A percentile compares a stretch with the other conserved stretches of the same genome.
Evolutionary conservation across 2,888 invertebrate genomes (phyloP).

Genomic region (Cataglyphis cursor): DNA sequence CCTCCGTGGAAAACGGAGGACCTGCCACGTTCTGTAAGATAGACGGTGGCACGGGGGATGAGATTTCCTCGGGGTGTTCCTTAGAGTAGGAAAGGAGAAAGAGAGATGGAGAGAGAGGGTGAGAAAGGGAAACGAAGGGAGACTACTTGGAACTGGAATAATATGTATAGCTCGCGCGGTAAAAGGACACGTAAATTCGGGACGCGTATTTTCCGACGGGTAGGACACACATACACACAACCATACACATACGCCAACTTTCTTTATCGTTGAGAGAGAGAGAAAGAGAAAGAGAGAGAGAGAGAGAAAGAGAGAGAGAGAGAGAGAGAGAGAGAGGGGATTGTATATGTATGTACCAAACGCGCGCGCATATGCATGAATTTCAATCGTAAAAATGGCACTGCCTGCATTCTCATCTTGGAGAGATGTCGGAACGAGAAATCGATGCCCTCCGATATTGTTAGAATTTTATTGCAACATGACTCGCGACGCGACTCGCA

Average conservation of each 20-base stretch:
- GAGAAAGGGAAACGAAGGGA: not conserved
- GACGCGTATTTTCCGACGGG: slow-evolving; percentile 21
- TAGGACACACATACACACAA: not conserved
- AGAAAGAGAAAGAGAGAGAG: not conserved
- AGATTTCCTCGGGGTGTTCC: slow-evolving; percentile 56
- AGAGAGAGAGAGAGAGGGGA: not conserved
- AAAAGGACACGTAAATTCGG: slow-evolving; percentile 51
- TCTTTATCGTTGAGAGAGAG: not conserved
- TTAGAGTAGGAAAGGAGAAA: not conserved
- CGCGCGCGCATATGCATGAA: slow-evolving; percentile 48
- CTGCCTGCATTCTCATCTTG: slow-evolving; percentile 64
- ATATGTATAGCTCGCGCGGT: slow-evolving; percentile 49
- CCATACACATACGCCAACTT: not conserved
- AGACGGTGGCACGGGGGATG: slow-evolving; percentile 39
- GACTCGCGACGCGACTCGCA: slow-evolving; percentile 61
- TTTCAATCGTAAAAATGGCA: slow-evolving; percentile 71
- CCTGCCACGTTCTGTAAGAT: slow-evolving; percentile 52
- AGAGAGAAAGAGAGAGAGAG: not conserved
- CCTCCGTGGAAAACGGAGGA: slow-evolving; percentile 24
- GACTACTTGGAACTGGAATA: slow-evolving; percentile 43
- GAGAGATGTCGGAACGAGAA: slow-evolving; percentile 53
- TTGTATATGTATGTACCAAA: slow-evolving; percentile 3
- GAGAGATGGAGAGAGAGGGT: not conserved
- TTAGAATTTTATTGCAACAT: slow-evolving; percentile 72
- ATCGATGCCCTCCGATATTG: slow-evolving; percentile 71